These are phyloP conservation scores for Alligator mississippiensis DNA, from an alignment of 2,113 vertebrate species.

Conservation along the genomic window DNA sequence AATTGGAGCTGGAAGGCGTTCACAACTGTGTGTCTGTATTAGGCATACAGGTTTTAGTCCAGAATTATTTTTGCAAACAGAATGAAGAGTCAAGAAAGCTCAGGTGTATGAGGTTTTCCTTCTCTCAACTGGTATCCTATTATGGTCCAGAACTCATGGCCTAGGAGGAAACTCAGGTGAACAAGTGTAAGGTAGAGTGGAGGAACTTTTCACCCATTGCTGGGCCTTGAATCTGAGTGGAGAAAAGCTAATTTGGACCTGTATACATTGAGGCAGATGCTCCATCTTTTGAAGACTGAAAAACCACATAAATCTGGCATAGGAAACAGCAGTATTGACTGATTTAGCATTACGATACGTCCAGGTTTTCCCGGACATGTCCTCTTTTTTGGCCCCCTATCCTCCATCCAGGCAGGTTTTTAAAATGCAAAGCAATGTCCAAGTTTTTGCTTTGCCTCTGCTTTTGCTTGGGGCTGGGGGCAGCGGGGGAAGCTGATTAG, in stretches of 20 bases:
- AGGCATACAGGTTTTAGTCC: not conserved
- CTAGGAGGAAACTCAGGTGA: rapidly evolving
- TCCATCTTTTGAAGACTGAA: not conserved
- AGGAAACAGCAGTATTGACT: not conserved
- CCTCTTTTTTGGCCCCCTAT: not conserved
- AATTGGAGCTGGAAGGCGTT: not conserved
- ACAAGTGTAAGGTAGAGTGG: not conserved
- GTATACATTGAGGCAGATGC: not conserved
- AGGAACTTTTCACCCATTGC: not conserved
- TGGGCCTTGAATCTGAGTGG: not conserved
- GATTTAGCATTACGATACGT: no score
- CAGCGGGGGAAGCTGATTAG: no score
- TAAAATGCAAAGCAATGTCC: no score
- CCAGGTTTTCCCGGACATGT: no score
- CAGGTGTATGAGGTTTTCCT: not conserved
- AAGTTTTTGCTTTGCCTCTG: no score
- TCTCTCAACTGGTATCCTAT: not conserved
- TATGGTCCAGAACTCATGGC: not conserved
- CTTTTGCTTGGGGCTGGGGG: no score
- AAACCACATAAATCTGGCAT: not conserved
- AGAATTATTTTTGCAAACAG: not conserved
- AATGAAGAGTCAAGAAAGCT: not conserved
- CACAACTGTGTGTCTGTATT: not conserved
- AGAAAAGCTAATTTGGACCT: not conserved
- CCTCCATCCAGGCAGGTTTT: not conserved